Percentiles rank a stretch among this genome's conserved stretches.
These are phyloP conservation scores for Pogonocichla stellata DNA, from an alignment of 2,113 vertebrate genomes.

Conservation along the genomic window DNA sequence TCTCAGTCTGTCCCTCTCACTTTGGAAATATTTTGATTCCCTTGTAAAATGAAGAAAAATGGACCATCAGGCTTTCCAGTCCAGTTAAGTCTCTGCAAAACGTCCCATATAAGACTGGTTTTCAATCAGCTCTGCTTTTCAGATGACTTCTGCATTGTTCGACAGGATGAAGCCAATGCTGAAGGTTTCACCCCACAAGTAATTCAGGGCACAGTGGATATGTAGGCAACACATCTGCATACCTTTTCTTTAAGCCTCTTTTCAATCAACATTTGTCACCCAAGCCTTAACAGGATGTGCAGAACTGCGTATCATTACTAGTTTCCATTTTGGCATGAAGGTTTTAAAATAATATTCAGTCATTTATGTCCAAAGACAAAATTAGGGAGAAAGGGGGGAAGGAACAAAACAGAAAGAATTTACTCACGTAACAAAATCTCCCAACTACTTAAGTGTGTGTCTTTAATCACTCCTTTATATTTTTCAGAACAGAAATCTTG, in stretches of 20 bases:
- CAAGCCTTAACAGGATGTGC: neutral
- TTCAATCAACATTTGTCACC: neutral
- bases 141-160: neutral
- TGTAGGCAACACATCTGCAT: neutral
- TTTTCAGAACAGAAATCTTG: neutral
- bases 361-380: neutral
- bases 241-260: neutral
- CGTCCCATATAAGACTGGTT: neutral
- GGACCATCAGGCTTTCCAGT: neutral
- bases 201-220: neutral
- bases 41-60: neutral
- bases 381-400: neutral
- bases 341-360: neutral
- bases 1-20: neutral
- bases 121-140: neutral
- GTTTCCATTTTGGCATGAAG: neutral
- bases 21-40: neutral
- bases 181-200: neutral
- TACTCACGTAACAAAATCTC: neutral
- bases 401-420: neutral
- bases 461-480: neutral
- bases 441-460: neutral
- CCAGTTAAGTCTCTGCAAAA: neutral
- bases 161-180: fast-evolving
- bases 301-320: neutral